Evolutionary conservation across 2,113 vertebrate genomes (phyloP), one percentile per base, ranked within the genome.

Genomic region (Pungitius pungitius): DNA sequence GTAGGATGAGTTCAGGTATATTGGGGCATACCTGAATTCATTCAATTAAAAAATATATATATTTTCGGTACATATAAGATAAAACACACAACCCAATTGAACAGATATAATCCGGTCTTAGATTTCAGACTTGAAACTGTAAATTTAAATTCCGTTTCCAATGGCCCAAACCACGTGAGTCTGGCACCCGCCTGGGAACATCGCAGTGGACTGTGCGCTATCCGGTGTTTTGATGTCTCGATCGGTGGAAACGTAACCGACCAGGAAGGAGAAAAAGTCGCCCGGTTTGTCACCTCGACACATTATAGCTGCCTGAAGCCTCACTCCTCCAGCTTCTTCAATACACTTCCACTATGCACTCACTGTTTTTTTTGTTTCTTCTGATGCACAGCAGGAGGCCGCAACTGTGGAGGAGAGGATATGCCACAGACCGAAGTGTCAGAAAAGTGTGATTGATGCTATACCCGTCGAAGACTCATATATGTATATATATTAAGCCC

Each of bases 221-320:
- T 83, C 78, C 75, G 74, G 75, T 80, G 83, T 83, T 89, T 88
- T 90, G 82, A 89, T 84, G 87, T 90, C 80, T 87, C 10, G 68
- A 76, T 74, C 65, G 27, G 55, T 86, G 78, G 74, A 89, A 86
- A 85, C 39, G 43, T 57, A 61, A 61, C 35, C 73, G 78, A 82
- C 61, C 79, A 80, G 81, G 84, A 88, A 85, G 66, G 13, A 71
- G 55, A 54, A 61, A 47, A 72, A 64, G 64, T 59, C 69, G 73
- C 22, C 63, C 18, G 64, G 71, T 86, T 86, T 84, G 78, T 84
- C 89, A 90, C 90, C 86, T 90, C 75, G 24, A 56, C 77, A 69
- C 85, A 80, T 84, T 52, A 61, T 26, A 76, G 66, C 55, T 63
- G 78, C 61, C 75, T 69, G 72, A 74, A 68, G 69, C 61, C 66